These are phyloP conservation scores for Chrysodeixis includens DNA, from an alignment of 2,888 invertebrate genomes.

Conservation along the genomic window DNA sequence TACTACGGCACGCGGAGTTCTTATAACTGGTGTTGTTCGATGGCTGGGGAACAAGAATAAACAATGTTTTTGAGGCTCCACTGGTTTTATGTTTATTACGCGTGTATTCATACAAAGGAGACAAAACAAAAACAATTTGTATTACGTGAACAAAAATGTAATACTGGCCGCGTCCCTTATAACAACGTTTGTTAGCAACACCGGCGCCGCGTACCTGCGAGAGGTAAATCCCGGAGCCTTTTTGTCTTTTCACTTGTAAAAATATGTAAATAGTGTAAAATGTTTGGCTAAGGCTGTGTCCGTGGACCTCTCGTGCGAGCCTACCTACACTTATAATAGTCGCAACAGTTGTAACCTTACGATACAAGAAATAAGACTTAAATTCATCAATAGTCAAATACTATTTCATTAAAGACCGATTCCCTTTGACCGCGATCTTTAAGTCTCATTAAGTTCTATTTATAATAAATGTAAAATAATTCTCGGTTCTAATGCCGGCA, in stretches of 20 bases:
- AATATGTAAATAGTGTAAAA: slow-evolving; percentile 54
- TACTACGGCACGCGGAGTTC: neutral
- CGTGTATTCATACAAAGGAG: slow-evolving; percentile 48
- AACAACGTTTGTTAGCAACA: slow-evolving; percentile 29
- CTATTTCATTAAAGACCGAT: neutral
- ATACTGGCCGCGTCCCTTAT: slow-evolving; percentile 35
- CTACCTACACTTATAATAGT: neutral
- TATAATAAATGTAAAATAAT: neutral
- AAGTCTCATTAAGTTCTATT: neutral
- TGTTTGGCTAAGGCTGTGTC: slow-evolving; percentile 36
- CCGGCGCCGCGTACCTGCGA: slow-evolving; percentile 18
- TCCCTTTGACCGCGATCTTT: neutral
- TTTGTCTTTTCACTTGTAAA: slow-evolving; percentile 47
- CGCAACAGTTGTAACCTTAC: neutral
- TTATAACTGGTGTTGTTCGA: slow-evolving; percentile 26
- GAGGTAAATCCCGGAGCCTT: slow-evolving; percentile 33
- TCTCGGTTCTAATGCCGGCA: neutral
- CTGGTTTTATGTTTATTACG: slow-evolving; percentile 42
- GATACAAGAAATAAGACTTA: neutral
- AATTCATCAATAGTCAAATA: neutral
- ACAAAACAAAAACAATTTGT: slow-evolving; percentile 56
- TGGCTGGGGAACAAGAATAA: slow-evolving; percentile 22
- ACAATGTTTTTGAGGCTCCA: slow-evolving; percentile 37
- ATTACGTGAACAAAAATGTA: slow-evolving; percentile 55
- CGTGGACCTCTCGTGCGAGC: neutral